Conservation (phyloP, 2,113 vertebrate species). For the Macquaria ambigua region DNA sequence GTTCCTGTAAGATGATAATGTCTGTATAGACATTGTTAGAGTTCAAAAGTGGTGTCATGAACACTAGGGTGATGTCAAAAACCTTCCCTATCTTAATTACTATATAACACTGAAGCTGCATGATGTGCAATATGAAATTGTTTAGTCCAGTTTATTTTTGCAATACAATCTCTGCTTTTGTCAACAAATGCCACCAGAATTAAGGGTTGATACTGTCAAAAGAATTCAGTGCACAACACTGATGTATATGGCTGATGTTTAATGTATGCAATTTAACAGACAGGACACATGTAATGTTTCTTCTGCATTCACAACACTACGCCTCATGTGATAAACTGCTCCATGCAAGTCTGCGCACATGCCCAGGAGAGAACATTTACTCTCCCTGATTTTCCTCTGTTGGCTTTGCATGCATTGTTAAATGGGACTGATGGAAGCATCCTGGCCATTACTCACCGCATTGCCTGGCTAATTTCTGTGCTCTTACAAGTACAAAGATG, state of each 20-base stretch:
- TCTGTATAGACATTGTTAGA: neutral
- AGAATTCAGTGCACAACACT: neutral
- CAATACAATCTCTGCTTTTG: neutral
- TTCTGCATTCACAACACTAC: slow-evolving; percentile 40
- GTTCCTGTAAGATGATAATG: neutral
- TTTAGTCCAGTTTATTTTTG: neutral
- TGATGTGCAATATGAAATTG: neutral
- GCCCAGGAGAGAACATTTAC: slow-evolving; percentile 67
- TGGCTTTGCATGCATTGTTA: slow-evolving; percentile 85
- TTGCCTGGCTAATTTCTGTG: slow-evolving; percentile 87
- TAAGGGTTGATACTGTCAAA: neutral
- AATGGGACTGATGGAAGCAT: slow-evolving; percentile 84
- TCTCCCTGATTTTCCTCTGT: slow-evolving; percentile 57
- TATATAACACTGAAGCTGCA: slow-evolving; percentile 1
- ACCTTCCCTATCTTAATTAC: slow-evolving; percentile 3
- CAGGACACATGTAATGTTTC: slow-evolving; percentile 33
- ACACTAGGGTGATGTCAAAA: neutral
- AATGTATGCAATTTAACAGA: slow-evolving; percentile 21
- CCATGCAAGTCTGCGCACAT: slow-evolving; percentile 56
- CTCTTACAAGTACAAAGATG: slow-evolving; percentile 89
- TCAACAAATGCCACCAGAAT: neutral
- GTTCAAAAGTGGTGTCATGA: neutral
- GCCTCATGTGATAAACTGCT: slow-evolving; percentile 62
- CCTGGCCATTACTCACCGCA: slow-evolving; percentile 83
- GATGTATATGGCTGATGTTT: slow-evolving; percentile 15